Percentiles rank a stretch among this genome's conserved stretches.
Conservation (phyloP, 2,888 invertebrate species). For the Neocrepidodera transversa region DNA sequence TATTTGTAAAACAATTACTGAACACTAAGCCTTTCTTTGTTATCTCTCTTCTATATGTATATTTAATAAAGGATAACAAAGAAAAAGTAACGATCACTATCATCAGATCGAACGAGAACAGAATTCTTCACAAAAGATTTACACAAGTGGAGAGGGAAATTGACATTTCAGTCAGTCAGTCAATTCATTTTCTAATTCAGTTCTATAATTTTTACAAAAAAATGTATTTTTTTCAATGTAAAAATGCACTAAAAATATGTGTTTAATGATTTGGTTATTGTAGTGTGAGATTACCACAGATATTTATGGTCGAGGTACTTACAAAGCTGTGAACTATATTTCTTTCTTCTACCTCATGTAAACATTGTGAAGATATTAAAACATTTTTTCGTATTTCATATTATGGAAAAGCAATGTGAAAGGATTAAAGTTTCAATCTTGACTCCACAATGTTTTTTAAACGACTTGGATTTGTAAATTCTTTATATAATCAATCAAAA, state of each 20-base stretch:
- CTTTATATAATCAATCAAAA: slow-evolving; percentile 24
- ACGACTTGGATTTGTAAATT: slow-evolving; percentile 8
- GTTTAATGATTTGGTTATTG: neutral
- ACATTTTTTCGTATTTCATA: slow-evolving; percentile 20
- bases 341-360: slow-evolving; percentile 32
- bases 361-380: slow-evolving; percentile 27
- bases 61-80: slow-evolving; percentile 5
- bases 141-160: slow-evolving; percentile 14
- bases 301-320: slow-evolving; percentile 11
- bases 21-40: neutral
- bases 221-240: slow-evolving; percentile 21
- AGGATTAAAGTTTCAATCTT: slow-evolving; percentile 8
- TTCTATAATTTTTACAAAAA: slow-evolving; percentile 19
- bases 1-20: no score
- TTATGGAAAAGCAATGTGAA: slow-evolving; percentile 20
- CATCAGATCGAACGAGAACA: slow-evolving; percentile 13
- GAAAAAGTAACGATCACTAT: neutral
- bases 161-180: slow-evolving; percentile 21
- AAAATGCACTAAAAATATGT: slow-evolving; percentile 15
- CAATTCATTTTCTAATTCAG: slow-evolving; percentile 19
- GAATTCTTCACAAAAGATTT: slow-evolving; percentile 27
- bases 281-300: neutral
- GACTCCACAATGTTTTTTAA: slow-evolving; percentile 10
- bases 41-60: neutral
- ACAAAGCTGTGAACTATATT: slow-evolving; percentile 7